phyloP scores from a whole-genome alignment of 1,140 invertebrate species.

The Drosophila bocki region DNA sequence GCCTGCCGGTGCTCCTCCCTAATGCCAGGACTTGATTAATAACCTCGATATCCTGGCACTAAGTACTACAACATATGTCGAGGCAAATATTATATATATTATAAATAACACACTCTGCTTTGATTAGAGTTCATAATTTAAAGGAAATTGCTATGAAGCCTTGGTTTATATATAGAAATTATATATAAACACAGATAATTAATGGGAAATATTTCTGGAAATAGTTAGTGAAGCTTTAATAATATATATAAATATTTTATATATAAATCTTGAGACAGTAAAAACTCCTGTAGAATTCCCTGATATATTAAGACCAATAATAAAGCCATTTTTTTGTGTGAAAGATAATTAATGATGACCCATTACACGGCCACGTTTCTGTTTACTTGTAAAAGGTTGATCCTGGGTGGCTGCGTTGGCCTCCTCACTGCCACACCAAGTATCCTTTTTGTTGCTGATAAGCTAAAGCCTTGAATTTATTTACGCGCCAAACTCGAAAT shows the following conservation, averaged over 20 bases:
- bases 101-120: not conserved
- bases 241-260: not conserved
- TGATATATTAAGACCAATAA: not conserved
- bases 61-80: constrained; percentile 34
- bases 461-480: constrained; percentile 37
- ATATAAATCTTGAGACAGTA: not conserved
- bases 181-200: not conserved
- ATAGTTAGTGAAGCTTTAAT: not conserved
- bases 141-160: not conserved
- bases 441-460: constrained; percentile 41
- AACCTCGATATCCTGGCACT: constrained; percentile 17
- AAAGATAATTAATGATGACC: not conserved
- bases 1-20: not conserved
- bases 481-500: constrained; percentile 71
- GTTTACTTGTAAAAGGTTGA: constrained; percentile 4
- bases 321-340: not conserved
- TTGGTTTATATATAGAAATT: not conserved
- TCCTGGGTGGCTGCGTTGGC: constrained; percentile 26
- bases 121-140: not conserved
- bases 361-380: not conserved
- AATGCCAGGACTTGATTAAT: constrained; percentile 34
- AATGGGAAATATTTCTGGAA: not conserved
- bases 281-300: not conserved
- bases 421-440: not conserved
- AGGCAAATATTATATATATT: constrained; percentile 33